phyloP scores from a whole-genome alignment of 2,888 invertebrate genomes.

The Gisinianus flammeolus region DNA sequence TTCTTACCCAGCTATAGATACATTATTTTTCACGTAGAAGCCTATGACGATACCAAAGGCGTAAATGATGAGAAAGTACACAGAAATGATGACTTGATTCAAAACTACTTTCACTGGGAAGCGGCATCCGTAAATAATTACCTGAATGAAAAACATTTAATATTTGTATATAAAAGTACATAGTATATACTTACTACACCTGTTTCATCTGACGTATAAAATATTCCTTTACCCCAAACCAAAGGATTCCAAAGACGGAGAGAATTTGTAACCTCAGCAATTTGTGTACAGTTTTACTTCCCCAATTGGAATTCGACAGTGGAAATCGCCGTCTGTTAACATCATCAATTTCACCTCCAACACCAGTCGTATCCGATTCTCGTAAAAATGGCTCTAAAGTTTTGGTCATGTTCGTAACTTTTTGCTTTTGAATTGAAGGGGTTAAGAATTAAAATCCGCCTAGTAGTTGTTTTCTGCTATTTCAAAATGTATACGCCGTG shows the following conservation, averaged over 20 bases:
- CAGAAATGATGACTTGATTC: background rate
- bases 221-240: conserved; percentile 11
- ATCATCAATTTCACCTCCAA: too few species aligned
- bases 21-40: background rate
- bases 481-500: too few species aligned
- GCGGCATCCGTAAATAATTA: conserved; percentile 2
- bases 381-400: conserved; percentile 3
- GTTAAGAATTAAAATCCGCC: too few species aligned
- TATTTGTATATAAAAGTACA: background rate
- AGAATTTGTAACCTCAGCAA: background rate
- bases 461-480: too few species aligned
- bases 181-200: too few species aligned
- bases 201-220: background rate
- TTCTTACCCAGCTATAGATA: conserved; percentile 4
- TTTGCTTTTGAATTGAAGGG: too few species aligned
- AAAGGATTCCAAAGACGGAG: background rate
- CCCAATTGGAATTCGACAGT: background rate
- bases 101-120: conserved; percentile 7
- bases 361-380: background rate
- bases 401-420: background rate
- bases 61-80: conserved; percentile 13
- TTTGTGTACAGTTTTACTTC: background rate
- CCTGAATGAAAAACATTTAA: background rate
- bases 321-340: background rate
- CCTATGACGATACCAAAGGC: background rate